A percentile compares a stretch with the other conserved stretches of the same genome.
Evolutionary conservation across 2,113 vertebrate species (phyloP).

Genomic region (Acinonyx jubatus): DNA sequence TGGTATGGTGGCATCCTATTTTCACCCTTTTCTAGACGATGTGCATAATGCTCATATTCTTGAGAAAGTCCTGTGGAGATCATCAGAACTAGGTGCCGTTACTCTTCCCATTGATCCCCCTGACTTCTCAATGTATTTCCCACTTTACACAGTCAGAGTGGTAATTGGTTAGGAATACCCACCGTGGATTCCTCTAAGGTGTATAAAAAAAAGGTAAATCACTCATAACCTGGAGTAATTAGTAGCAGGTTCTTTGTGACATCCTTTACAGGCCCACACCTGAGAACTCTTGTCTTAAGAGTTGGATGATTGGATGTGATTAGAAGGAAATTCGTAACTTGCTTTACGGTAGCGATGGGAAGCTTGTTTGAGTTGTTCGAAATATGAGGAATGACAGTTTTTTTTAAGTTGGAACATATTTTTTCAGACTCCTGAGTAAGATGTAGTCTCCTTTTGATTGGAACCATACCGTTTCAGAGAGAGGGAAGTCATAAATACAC

Average conservation of each 20-base stretch:
- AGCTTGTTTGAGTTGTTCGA: neutral
- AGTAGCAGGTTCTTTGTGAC: neutral
- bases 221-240: neutral
- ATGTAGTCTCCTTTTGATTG: neutral
- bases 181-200: neutral
- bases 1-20: neutral
- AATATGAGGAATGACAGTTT: neutral
- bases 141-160: neutral
- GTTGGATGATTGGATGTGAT: neutral
- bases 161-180: neutral
- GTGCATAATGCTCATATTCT: neutral
- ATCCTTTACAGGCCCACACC: neutral
- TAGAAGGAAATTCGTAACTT: neutral
- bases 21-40: neutral
- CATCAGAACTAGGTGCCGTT: neutral
- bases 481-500: neutral
- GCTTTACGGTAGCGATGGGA: neutral
- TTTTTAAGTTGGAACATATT: constrained; percentile 12
- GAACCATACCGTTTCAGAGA: neutral
- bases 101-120: neutral
- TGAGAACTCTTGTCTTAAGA: neutral
- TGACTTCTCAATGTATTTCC: neutral
- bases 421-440: neutral
- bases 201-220: neutral
- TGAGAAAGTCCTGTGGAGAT: neutral